Conservation (phyloP, 2,797 vertebrate genomes). For the Gastrophryne carolinensis region DNA sequence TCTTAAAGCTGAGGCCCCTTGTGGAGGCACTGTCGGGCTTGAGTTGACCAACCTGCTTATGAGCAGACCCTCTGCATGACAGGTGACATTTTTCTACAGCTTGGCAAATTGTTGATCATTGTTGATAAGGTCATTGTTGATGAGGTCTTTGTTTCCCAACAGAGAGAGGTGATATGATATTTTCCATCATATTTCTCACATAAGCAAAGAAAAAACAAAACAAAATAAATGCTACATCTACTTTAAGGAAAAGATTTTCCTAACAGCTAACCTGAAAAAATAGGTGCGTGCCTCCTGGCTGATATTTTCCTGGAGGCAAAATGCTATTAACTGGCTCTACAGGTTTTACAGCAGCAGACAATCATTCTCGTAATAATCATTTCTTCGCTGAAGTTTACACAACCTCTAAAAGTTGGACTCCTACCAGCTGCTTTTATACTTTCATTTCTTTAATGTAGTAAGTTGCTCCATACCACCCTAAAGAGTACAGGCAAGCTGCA, state of each 20-base stretch:
- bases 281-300: neutral
- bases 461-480: neutral
- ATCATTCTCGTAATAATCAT: slow-evolving; percentile 37
- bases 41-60: no score
- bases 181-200: no score
- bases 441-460: slow-evolving; percentile 23
- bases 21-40: no score
- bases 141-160: no score
- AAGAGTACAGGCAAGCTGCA: neutral
- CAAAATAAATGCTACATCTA: no score
- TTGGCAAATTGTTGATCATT: no score
- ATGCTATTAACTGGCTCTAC: slow-evolving; percentile 42
- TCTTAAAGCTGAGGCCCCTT: no score
- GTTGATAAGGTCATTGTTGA: no score
- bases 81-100: no score
- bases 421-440: slow-evolving; percentile 33
- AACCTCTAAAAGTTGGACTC: slow-evolving; percentile 38
- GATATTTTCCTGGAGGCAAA: slow-evolving; percentile 34
- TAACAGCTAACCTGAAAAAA: neutral
- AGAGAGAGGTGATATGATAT: no score
- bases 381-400: slow-evolving; percentile 40
- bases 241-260: neutral
- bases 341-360: slow-evolving; percentile 33
- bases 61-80: no score
- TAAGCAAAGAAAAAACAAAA: no score